Evolutionary conservation across 2,113 vertebrate genomes (phyloP), one percentile per base, ranked within the genome.

Genomic region (Gallinago jamesoni): DNA sequence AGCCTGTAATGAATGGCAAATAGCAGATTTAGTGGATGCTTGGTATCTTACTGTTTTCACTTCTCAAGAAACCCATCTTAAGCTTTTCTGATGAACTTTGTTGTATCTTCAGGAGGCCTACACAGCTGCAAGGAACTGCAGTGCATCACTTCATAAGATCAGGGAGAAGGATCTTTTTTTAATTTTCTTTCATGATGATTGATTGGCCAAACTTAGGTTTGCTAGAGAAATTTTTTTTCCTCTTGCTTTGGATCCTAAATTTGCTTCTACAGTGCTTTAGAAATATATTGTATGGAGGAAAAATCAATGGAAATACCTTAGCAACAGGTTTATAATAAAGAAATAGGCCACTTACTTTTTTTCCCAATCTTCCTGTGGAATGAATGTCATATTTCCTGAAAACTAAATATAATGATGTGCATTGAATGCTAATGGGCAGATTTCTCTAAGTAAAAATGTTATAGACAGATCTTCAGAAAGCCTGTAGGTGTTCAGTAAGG

Each of bases 261-360:
- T 93, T 88, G 80, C 41, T 69, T n/a, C 72, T 73, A 50, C 7
- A 37, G 37, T 80, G 9, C 59, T 86, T 77, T 53, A 74, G 75
- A 92, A 83, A 67, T 80, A 39, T 4, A 57, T 74, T 62, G 28
- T 37, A 27, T 4, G 63, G 47, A 86, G 48, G 14, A 90, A 90
- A 90, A 90, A 89, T 78, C 76, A 89, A 81, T 78, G 37, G 79
- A 93, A 95, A 85, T 85, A 50, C 17, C 55, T 73, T 73, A 84
- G 31, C 50, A 90, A 84, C 28, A 60, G 47, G 56, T 86, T 94
- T 89, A 70, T 90, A 63, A 90, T 74, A 67, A 73, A 90, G 85
- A 94, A 94, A 84, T 75, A 92, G 89, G 83, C 10, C 60, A 33
- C 20, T 28, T 87, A 17, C 16, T 74, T 84, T 94, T 87, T 77